Evolutionary conservation across 1,140 invertebrate species (phyloP), one percentile per base, ranked within the genome.

Genomic region (Pseudomyrmex gracilis): DNA sequence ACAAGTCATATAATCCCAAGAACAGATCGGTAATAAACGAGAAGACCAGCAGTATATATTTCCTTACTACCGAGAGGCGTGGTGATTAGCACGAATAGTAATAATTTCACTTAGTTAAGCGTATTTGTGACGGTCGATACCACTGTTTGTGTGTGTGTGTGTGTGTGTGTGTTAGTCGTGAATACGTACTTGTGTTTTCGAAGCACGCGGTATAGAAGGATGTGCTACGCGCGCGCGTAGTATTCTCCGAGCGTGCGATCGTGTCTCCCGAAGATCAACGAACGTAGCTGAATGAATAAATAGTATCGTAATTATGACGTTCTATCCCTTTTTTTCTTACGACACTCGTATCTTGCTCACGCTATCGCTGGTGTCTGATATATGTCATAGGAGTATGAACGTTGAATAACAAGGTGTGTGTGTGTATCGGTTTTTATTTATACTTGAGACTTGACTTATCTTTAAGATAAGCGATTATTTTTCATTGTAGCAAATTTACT

Each of bases 11-110:
- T 34, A 80, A 80, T 80, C 66, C 51, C 53, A 47, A 82, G 60
- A 24, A 34, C n/a, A 47, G 34, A 73, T 34, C 70, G 70, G 24
- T 13, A 58, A 20, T 57, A 34, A 34, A 43, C 45, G 57, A 58
- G 53, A 49, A 57, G 17, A 73, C n/a, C 9, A 82, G 12, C 49
- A 20, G 10, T 13, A 61, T 63, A 76, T 22, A 63, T 53, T 76
- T 63, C 9, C 20, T 71, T 45, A 13, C 67, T 64, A 45, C 24
- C 34, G 61, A 15, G 49, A 34, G 67, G 47, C 55, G 76, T 47
- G 76, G 51, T 78, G 64, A 78, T 78, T 78, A 78, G 64, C 53
- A n/a, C 53, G 53, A 80, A 45, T 34, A 34, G 49, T 74, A 82
- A 82, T 76, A 76, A 82, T 63, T 73, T 82, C 10, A 58, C 55